Base-by-base conservation (phyloP, 1,140 invertebrate genomes). In the Xylocopa sonorina region DNA sequence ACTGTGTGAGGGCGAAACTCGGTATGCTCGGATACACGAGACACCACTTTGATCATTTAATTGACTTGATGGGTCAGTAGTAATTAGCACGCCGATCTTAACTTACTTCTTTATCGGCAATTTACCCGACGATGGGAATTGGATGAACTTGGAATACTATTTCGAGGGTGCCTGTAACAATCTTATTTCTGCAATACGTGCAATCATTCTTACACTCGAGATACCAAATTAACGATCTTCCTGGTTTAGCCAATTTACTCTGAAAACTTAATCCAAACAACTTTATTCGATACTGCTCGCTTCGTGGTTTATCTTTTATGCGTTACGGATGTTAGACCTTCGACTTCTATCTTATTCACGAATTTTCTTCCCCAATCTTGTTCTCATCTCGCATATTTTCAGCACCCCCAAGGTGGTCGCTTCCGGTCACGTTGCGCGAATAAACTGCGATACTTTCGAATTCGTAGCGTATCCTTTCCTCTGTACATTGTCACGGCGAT, bases 381-480 rank as follows among this genome's bases (percentile, higher is more conserved):
- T 9, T 51, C 24, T 18, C 27, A 24, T 53, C 18, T n/a, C 24
- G 24, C 50, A 14, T 29, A 66, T 53, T 51, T 29, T 53, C 34
- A 29, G 60, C 5, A 38, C 34, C 9, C n/a, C 43, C 18, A 58
- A 58, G 29, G 41, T 67, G 53, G 50, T 68, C 62, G 50, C 29
- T 63, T 68, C 62, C 68, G 41, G 50, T 78, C 68, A 82, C 67
- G 81, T 78, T 27, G 24, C 62, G 53, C 46, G 21, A 55, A 78
- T 79, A 74, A 68, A 83, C 71, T 57, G 46, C 48, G 60, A 64
- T 60, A 71, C 66, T 60, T 18, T 21, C 43, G 21, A 64, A 84
- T 78, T 74, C 69, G 41, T 41, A 34, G 43, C 53, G 32, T 32
- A 48, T 74, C 21, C 46, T 53, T 55, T 43, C 24, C 51, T 53